Evolutionary conservation across 1,140 invertebrate genomes (phyloP).

Genomic region (Calliopsis andreniformis): DNA sequence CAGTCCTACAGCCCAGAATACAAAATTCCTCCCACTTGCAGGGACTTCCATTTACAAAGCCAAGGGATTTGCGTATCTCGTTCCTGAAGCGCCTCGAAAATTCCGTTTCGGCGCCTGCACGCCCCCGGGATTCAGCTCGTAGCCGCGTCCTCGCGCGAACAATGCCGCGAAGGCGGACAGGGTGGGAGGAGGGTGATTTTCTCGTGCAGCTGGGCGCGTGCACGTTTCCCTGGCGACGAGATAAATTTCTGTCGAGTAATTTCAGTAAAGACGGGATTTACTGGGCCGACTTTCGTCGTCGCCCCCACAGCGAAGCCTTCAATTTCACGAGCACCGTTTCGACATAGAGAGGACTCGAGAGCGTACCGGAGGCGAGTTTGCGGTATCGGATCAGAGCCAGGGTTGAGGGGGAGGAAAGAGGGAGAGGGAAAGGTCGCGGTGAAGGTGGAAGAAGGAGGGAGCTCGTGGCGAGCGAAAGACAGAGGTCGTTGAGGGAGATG

Average conservation of each 20-base stretch:
- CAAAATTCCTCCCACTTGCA: too few species aligned
- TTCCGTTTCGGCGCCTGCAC: too few species aligned
- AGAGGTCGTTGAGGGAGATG: background rate
- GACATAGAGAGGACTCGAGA: constrained; percentile 5
- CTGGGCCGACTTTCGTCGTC: constrained; percentile 47
- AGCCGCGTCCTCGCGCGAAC: too few species aligned
- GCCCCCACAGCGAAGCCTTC: constrained; percentile 46
- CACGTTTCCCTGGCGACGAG: constrained; percentile 12
- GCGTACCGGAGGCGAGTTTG: constrained; percentile 46
- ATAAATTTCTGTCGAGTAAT: constrained; percentile 49
- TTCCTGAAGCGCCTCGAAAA: background rate
- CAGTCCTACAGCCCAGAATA: too few species aligned
- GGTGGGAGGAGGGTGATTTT: background rate
- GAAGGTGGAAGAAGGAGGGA: constrained; percentile 4
- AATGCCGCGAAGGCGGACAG: background rate
- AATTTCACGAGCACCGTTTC: constrained; percentile 41
- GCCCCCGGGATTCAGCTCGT: too few species aligned
- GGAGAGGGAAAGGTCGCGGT: background rate
- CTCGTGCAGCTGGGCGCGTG: background rate
- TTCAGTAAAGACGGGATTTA: constrained; percentile 49
- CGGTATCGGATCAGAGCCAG: constrained; percentile 40
- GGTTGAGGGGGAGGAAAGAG: background rate
- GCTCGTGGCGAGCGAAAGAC: background rate
- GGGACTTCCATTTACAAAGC: too few species aligned
- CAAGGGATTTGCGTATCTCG: too few species aligned